Percentiles rank a stretch among this genome's conserved stretches.
Evolutionary conservation across 2,888 invertebrate genomes (phyloP).

Genomic region (Acholoe squamosa): DNA sequence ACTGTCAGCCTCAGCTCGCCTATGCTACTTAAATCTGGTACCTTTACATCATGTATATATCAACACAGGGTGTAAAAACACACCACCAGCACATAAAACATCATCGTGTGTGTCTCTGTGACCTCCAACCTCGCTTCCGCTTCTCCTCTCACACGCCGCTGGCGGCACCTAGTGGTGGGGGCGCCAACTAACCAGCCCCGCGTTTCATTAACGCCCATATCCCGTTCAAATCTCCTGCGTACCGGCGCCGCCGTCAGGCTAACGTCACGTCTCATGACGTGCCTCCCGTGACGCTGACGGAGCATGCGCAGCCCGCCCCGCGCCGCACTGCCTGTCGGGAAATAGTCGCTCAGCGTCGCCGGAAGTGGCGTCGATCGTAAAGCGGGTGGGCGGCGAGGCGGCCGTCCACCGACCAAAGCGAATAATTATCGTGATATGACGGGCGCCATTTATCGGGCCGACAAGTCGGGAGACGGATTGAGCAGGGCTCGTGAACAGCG

Average conservation of each 20-base stretch:
- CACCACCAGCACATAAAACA: not conserved
- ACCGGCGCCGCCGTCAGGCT: conserved; percentile 7
- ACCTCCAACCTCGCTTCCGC: not conserved
- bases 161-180: not conserved
- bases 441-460: conserved; percentile 49
- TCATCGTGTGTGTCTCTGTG: not conserved
- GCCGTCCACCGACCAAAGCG: conserved; percentile 54
- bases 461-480: conserved; percentile 40
- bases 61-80: not conserved
- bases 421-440: conserved; percentile 62
- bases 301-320: conserved; percentile 48
- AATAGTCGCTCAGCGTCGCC: conserved; percentile 56
- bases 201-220: conserved; percentile 61
- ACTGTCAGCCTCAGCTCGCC: not conserved
- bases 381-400: conserved; percentile 41
- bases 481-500: not conserved
- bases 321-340: conserved; percentile 40
- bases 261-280: conserved; percentile 43
- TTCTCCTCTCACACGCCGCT: conserved; percentile 26
- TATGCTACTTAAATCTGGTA: not conserved
- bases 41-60: conserved; percentile 7
- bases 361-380: conserved; percentile 46
- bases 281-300: conserved; percentile 31
- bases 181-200: not conserved
- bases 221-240: conserved; percentile 56